Conservation (phyloP, 2,797 vertebrate genomes). For the Hipposideros larvatus region DNA sequence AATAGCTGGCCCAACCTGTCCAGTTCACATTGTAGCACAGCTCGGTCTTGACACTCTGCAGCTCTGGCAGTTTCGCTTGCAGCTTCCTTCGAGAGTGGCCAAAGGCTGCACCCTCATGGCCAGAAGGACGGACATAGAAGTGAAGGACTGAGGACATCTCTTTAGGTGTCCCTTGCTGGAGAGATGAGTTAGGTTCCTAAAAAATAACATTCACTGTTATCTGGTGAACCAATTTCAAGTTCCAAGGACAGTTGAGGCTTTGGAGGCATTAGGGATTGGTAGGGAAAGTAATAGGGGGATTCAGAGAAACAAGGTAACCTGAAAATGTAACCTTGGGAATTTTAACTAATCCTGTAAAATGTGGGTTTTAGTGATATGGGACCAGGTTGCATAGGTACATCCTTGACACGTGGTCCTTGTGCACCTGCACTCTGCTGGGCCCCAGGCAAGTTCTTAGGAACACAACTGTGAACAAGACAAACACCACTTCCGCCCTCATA, state of each 20-base stretch:
- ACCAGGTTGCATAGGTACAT: not conserved
- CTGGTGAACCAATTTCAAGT: slow-evolving; percentile 25
- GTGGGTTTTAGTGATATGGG: not conserved
- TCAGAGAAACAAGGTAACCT: not conserved
- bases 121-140: slow-evolving; percentile 78
- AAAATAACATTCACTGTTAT: slow-evolving; percentile 2
- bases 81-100: slow-evolving; percentile 87
- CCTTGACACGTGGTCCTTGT: not conserved
- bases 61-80: slow-evolving; percentile 70
- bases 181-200: not conserved
- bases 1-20: slow-evolving; percentile 78
- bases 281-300: not conserved
- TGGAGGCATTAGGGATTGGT: not conserved
- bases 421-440: not conserved
- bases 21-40: slow-evolving; percentile 87
- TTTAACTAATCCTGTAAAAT: slow-evolving; percentile 12
- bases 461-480: not conserved
- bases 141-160: slow-evolving; percentile 76
- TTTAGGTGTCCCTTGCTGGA: not conserved
- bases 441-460: not conserved
- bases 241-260: not conserved
- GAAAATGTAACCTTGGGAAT: not conserved
- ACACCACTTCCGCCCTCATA: not conserved
- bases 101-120: slow-evolving; percentile 75
- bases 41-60: slow-evolving; percentile 77